Conservation (phyloP, 2,888 invertebrate genomes). For the Sialis lutaria region DNA sequence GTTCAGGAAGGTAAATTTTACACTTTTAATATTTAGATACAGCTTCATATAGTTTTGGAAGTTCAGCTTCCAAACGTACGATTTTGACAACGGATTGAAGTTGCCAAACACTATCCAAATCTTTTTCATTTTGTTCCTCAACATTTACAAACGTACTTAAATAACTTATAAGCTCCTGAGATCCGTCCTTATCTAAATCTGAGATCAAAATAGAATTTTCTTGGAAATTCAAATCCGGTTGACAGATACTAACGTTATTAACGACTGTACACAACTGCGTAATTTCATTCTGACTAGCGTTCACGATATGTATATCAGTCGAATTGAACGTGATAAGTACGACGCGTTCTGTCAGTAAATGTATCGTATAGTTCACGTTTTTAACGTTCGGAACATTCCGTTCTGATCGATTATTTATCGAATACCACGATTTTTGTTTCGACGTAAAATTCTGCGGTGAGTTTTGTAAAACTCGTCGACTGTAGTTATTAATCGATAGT, state of each 20-base stretch:
- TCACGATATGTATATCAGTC: constrained; percentile 53
- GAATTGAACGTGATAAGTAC: constrained; percentile 65
- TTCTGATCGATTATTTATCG: constrained; percentile 12
- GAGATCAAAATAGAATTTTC: constrained; percentile 54
- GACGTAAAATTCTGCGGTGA: constrained; percentile 8
- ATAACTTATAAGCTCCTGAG: constrained; percentile 62
- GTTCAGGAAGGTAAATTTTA: no score
- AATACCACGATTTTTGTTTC: constrained; percentile 11
- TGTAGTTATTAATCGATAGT: constrained; percentile 6
- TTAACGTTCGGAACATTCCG: constrained; percentile 8
- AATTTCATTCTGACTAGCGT: constrained; percentile 63
- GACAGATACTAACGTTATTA: constrained; percentile 34
- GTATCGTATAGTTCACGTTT: constrained; percentile 27
- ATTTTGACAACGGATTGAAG: constrained; percentile 50
- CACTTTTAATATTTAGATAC: constrained; percentile 9
- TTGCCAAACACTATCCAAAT: constrained; percentile 29
- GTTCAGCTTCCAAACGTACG: constrained; percentile 50
- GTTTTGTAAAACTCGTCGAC: constrained; percentile 7
- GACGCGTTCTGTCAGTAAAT: constrained; percentile 51
- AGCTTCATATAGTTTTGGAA: constrained; percentile 47
- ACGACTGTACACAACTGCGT: constrained; percentile 46
- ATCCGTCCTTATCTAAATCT: constrained; percentile 58
- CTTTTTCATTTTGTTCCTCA: constrained; percentile 18
- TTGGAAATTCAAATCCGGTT: constrained; percentile 57
- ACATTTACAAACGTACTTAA: constrained; percentile 42